Conservation (phyloP, 2,113 vertebrate species). For the Oplegnathus fasciatus region DNA sequence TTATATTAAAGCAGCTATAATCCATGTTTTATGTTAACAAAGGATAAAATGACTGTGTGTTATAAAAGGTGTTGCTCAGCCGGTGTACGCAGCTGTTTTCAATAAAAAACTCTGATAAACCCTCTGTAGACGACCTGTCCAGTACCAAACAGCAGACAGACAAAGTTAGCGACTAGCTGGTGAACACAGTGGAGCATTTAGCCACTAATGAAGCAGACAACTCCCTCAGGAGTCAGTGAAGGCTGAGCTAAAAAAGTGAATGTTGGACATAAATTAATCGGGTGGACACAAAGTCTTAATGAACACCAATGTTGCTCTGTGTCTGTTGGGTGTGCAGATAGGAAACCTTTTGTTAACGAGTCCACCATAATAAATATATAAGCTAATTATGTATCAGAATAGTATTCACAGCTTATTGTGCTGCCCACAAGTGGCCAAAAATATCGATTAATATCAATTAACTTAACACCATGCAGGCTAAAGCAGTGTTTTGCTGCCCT, state of each 20-base stretch:
- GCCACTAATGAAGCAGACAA: background rate
- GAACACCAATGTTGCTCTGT: background rate
- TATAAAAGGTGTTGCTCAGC: background rate
- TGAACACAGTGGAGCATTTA: background rate
- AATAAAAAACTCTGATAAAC: background rate
- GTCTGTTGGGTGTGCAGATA: background rate
- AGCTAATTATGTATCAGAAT: too few species aligned
- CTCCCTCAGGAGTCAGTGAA: background rate
- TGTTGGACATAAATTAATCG: background rate
- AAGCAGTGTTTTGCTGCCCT: background rate
- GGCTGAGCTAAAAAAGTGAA: background rate
- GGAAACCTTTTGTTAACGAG: background rate
- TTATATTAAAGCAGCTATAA: slow-evolving; percentile 7
- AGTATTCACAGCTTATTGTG: background rate
- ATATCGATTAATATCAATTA: too few species aligned
- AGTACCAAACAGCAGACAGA: background rate
- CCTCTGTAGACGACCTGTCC: background rate
- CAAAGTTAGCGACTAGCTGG: background rate
- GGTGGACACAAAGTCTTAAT: background rate
- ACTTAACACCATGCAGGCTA: background rate
- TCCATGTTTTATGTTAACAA: background rate
- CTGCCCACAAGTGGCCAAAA: background rate
- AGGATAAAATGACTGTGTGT: background rate
- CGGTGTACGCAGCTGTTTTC: too few species aligned
- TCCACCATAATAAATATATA: background rate